These are phyloP conservation scores for Pteria penguin DNA, from an alignment of 2,888 invertebrate genomes.

Conservation along the genomic window DNA sequence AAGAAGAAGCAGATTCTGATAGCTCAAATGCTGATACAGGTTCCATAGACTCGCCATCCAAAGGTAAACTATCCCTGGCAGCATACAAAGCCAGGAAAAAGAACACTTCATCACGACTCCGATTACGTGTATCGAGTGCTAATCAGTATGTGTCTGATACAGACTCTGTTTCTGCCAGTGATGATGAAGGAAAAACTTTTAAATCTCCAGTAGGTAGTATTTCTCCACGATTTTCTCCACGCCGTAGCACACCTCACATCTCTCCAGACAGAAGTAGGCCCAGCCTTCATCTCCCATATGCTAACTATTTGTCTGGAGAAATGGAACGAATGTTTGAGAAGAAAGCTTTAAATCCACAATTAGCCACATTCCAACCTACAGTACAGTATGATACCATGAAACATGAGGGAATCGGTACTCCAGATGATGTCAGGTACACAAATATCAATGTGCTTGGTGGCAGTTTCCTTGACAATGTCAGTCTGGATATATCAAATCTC, in stretches of 20 bases:
- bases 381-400: not conserved
- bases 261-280: not conserved
- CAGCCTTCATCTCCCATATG: not conserved
- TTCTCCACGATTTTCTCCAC: not conserved
- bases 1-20: not conserved
- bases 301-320: not conserved
- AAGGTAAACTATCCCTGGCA: constrained; percentile 15
- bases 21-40: not conserved
- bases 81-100: constrained; percentile 31
- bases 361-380: not conserved
- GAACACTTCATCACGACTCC: not conserved
- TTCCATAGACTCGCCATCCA: not conserved
- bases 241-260: not conserved
- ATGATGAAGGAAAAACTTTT: not conserved
- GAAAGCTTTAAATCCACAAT: not conserved
- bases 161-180: not conserved
- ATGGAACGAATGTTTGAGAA: not conserved
- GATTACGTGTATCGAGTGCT: not conserved
- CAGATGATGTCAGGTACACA: not conserved
- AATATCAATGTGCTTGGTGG: not conserved
- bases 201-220: not conserved
- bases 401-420: not conserved
- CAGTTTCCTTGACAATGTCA: constrained; percentile 22
- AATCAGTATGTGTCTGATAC: not conserved
- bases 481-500: constrained; percentile 36